Evolutionary conservation across 2,888 invertebrate species (phyloP).

Genomic region (Aspidapion aeneum): DNA sequence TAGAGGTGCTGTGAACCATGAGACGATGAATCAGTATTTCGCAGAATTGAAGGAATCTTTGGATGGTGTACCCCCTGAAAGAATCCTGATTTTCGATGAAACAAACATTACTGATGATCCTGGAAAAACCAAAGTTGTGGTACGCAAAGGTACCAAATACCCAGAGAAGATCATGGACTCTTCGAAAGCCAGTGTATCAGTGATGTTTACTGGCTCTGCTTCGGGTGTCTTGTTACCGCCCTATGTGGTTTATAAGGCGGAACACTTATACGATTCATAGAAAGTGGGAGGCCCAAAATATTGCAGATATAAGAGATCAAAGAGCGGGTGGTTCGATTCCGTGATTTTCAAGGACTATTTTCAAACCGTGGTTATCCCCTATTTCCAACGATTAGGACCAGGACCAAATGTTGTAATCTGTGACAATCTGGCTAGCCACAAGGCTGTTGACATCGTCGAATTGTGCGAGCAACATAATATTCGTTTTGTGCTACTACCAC

Average conservation of each 20-base stretch:
- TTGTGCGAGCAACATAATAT: background rate
- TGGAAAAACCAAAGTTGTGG: slow-evolving; percentile 4
- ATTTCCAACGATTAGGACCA: slow-evolving; percentile 2
- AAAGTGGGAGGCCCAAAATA: slow-evolving; percentile 1
- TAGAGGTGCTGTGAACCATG: slow-evolving; percentile 12
- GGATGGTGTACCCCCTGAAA: slow-evolving; percentile 2
- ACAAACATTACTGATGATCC: slow-evolving; percentile 11
- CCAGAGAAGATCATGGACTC: slow-evolving; percentile 2
- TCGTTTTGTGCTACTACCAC: background rate
- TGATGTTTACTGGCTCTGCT: slow-evolving; percentile 9
- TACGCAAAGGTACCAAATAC: slow-evolving; percentile 3
- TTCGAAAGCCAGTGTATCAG: background rate
- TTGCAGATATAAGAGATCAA: slow-evolving; percentile 2
- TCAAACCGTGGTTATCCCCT: background rate
- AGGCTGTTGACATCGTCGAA: background rate
- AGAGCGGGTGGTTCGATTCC: slow-evolving; percentile 5
- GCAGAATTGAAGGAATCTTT: background rate
- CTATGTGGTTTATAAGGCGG: slow-evolving; percentile 8
- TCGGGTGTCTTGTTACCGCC: background rate
- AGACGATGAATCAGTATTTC: slow-evolving; percentile 3
- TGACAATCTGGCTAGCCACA: background rate
- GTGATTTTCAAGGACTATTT: slow-evolving; percentile 1
- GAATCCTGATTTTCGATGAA: slow-evolving; percentile 7
- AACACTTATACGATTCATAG: slow-evolving; percentile 6
- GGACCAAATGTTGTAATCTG: background rate